Percentiles rank a stretch among this genome's conserved stretches.
Evolutionary conservation across 2,113 vertebrate species (phyloP).

Genomic region (Ameiurus melas): DNA sequence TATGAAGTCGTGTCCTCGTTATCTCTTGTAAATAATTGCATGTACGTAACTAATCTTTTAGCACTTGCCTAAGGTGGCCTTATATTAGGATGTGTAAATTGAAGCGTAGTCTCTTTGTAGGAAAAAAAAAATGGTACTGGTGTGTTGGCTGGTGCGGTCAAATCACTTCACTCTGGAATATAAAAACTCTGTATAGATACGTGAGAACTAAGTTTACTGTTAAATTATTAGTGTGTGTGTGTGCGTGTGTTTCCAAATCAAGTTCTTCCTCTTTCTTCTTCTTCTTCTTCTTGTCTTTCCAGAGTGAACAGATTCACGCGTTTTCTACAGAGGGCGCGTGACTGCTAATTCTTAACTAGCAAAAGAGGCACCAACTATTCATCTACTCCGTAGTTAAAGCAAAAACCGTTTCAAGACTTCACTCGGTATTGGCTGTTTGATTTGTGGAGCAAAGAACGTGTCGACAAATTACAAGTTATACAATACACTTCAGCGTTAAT

Average conservation of each 20-base stretch:
- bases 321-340: not conserved
- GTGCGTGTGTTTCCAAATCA: slow-evolving; percentile 2
- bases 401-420: not conserved
- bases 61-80: slow-evolving; percentile 47
- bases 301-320: not conserved
- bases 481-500: not conserved
- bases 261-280: not conserved
- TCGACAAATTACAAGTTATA: not conserved
- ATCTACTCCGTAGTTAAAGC: not conserved
- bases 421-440: not conserved
- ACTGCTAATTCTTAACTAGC: not conserved
- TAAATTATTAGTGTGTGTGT: slow-evolving; percentile 23
- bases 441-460: not conserved
- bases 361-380: not conserved
- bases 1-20: not conserved
- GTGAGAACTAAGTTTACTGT: not conserved
- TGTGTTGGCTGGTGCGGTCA: slow-evolving; percentile 6
- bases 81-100: slow-evolving; percentile 8
- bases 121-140: not conserved
- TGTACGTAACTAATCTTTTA: slow-evolving; percentile 4
- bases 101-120: not conserved
- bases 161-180: not conserved
- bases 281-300: not conserved
- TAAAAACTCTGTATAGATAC: not conserved
- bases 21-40: slow-evolving; percentile 16